phyloP scores from a whole-genome alignment of 1,140 invertebrate species.

The Manduca sexta region DNA sequence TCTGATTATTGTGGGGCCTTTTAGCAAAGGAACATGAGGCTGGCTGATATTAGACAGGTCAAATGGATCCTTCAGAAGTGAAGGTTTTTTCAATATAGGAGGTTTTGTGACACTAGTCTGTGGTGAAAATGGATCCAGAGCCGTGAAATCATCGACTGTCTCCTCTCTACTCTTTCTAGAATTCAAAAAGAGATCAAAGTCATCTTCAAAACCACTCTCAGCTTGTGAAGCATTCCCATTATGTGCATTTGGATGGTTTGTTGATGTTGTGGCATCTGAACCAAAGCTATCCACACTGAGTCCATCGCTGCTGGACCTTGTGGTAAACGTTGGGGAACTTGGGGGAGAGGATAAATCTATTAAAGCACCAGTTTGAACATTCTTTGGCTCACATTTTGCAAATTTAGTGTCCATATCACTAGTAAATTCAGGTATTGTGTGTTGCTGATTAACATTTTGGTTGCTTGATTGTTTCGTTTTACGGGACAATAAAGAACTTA shows the following conservation, averaged over 20 bases:
- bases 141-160: conserved; percentile 62
- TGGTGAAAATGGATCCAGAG: conserved; percentile 67
- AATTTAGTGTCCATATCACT: conserved; percentile 61
- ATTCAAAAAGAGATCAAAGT: conserved; percentile 78
- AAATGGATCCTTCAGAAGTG: conserved; percentile 39
- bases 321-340: conserved; percentile 82
- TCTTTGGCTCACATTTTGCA: conserved; percentile 64
- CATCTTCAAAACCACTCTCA: conserved; percentile 85
- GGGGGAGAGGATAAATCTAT: conserved; percentile 80
- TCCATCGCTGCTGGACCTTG: conserved; percentile 81
- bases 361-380: conserved; percentile 64
- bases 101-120: conserved; percentile 39
- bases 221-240: conserved; percentile 81
- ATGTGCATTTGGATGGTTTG: conserved; percentile 68
- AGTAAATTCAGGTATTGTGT: conserved; percentile 44
- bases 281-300: conserved; percentile 83
- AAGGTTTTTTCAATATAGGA: conserved; percentile 40
- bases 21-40: conserved; percentile 48
- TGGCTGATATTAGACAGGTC: conserved; percentile 62
- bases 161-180: conserved; percentile 70
- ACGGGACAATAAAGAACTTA: conserved; percentile 58
- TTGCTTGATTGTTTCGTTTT: conserved; percentile 51
- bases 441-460: conserved; percentile 27
- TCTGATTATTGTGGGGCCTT: conserved; percentile 81
- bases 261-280: conserved; percentile 79